Percentiles rank a stretch among this genome's conserved stretches.
Conservation (phyloP, 2,113 vertebrate genomes). For the Sporophila hypoxantha region DNA sequence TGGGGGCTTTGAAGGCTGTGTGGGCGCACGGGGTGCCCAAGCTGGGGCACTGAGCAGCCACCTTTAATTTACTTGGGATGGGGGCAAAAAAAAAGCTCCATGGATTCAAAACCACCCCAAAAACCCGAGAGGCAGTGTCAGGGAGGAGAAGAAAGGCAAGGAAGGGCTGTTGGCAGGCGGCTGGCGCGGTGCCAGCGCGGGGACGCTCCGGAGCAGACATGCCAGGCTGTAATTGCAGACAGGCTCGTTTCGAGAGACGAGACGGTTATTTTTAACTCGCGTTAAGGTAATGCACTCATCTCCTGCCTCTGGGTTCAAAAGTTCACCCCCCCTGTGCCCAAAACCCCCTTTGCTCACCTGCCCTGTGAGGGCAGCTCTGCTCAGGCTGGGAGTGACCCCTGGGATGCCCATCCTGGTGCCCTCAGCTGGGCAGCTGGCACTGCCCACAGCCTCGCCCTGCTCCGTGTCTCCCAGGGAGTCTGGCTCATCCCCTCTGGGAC, state of each 20-base stretch:
- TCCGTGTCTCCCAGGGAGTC: background rate
- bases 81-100: background rate
- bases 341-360: background rate
- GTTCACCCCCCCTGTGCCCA: conserved; percentile 41
- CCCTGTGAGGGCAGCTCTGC: rapidly evolving
- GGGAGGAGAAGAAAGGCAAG: background rate
- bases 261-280: conserved; percentile 73
- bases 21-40: background rate
- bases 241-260: conserved; percentile 71
- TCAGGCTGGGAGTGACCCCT: background rate
- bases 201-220: conserved; percentile 70
- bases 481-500: background rate
- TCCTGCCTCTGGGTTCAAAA: conserved; percentile 66
- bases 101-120: background rate
- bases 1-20: background rate
- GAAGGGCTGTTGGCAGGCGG: conserved; percentile 25
- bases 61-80: background rate
- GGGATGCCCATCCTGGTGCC: rapidly evolving
- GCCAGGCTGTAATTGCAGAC: conserved; percentile 77
- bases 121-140: background rate
- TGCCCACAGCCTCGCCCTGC: background rate
- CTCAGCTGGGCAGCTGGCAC: rapidly evolving
- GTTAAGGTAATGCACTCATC: conserved; percentile 72
- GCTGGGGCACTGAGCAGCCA: background rate
- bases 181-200: conserved; percentile 67